Evolutionary conservation across 2,888 invertebrate species (phyloP), one percentile per base, ranked within the genome.

Genomic region (Tachina fera): DNA sequence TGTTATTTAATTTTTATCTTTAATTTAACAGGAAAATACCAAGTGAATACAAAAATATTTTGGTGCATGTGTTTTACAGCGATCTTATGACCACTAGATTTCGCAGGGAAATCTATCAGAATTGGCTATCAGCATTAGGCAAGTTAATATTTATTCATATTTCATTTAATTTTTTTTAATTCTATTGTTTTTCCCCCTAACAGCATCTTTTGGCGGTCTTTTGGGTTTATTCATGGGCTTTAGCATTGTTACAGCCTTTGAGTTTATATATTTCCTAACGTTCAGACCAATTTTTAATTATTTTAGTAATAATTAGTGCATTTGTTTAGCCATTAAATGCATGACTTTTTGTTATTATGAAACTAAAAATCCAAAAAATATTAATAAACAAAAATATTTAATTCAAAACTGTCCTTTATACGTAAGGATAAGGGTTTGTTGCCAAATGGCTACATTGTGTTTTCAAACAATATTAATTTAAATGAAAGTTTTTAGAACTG

Each of bases 61-160:
- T 96, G 63, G 88, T 96, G 58, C 95, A 96, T 89, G 94, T 96
- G n/a, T 96, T 95, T 91, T 96, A 95, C 90, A 95, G 95, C 89
- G 96, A 96, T 90, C 91, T 96, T 87, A 95, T 96, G 86, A 95
- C 95, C 5, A 95, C 95, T 8, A 94, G 95, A 88, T 96, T 95
- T 90, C 94, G 95, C 68, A 94, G 94, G 70, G 95, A 95, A 89
- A 94, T 95, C 76, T 94, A 94, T 90, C 94, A 95, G 88, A 95
- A 95, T 89, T 96, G 96, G 96, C 94, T 95, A 87, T 95, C 95
- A 87, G 92, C 96, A 88, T 93, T 96, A 82, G 96, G 96, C 96
- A 91, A 88, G 58, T 43, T 56, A 9, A 14, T 9, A 39, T 19
- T 39, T 45, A 13, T 45, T 16, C 6, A 11, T 51, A 53, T 51